Evolutionary conservation across 2,888 invertebrate species (phyloP), one percentile per base, ranked within the genome.

Genomic region (Polyommatus icarus): DNA sequence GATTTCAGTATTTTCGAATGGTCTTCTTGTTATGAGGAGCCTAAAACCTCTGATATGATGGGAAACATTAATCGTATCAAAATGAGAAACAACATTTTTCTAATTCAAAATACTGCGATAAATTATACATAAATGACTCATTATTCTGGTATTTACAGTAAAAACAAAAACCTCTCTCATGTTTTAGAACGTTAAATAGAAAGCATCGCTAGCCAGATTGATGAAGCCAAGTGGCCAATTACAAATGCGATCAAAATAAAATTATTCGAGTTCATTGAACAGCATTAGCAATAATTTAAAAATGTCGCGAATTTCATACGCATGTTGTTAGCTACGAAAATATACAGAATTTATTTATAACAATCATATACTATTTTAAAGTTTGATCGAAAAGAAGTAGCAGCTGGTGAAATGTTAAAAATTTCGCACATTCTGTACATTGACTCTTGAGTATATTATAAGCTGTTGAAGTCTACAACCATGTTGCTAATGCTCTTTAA

Each of bases 331-430:
- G 67, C 15, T 32, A 32, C 18, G 18, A 29, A 29, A 67, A 32
- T 67, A 67, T 67, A 32, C 5, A 67, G 67, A 67, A 67, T 32
- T 67, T 67, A 67, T 67, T 67, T 67, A 67, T 67, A 67, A 67
- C 29, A 67, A 32, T 67, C 29, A 29, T 67, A 61, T 67, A 32
- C 29, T 67, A 67, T 67, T 67, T 29, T 18, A 67, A 67, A 67
- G 29, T 67, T 15, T 29, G 15, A 15, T 18, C 5, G 29, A 67
- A 67, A 18, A 67, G 2, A 32, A 67, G 6, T 32, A 29, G 15
- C 67, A 18, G 67, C 18, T 32, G 61, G 61, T 10, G 29, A 18
- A 67, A 67, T 15, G 67, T 29, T 67, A 18, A 29, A 29, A 15
- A 29, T 61, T 29, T 67, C 24, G 12, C 29, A 3, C 10, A 20